These are phyloP conservation scores for Papilio aristodemus DNA, from an alignment of 1,140 invertebrate genomes.

Conservation along the genomic window DNA sequence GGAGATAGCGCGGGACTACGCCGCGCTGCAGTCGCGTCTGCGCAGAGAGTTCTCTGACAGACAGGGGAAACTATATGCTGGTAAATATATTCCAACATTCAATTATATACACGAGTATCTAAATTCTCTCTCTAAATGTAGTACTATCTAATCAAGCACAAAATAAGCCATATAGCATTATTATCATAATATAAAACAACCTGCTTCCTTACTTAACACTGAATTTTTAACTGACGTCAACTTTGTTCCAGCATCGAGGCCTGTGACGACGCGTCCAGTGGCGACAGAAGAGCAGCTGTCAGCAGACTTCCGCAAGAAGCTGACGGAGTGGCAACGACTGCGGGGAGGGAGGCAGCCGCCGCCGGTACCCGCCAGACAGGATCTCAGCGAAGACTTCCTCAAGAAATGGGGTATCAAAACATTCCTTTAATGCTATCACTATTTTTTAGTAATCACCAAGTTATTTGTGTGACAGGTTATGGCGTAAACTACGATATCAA, in stretches of 20 bases:
- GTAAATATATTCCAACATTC: constrained; percentile 31
- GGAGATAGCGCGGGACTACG: constrained; percentile 74
- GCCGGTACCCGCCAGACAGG: constrained; percentile 80
- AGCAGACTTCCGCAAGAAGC: constrained; percentile 89
- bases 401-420: constrained; percentile 82
- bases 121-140: too few species aligned
- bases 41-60: constrained; percentile 73
- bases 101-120: too few species aligned
- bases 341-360: constrained; percentile 81
- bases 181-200: neutral
- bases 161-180: too few species aligned
- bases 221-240: too few species aligned
- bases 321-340: constrained; percentile 92
- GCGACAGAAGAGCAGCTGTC: constrained; percentile 85
- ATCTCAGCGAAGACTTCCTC: constrained; percentile 85
- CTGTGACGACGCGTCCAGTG: constrained; percentile 50
- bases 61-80: constrained; percentile 56
- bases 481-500: too few species aligned
- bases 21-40: constrained; percentile 68
- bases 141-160: too few species aligned
- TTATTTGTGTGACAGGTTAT: too few species aligned
- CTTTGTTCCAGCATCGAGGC: constrained; percentile 42
- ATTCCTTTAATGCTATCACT: neutral
- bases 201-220: too few species aligned
- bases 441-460: neutral